Evolutionary conservation across 2,797 vertebrate genomes (phyloP), one percentile per base, ranked within the genome.

Genomic region (Cottoperca gobio): DNA sequence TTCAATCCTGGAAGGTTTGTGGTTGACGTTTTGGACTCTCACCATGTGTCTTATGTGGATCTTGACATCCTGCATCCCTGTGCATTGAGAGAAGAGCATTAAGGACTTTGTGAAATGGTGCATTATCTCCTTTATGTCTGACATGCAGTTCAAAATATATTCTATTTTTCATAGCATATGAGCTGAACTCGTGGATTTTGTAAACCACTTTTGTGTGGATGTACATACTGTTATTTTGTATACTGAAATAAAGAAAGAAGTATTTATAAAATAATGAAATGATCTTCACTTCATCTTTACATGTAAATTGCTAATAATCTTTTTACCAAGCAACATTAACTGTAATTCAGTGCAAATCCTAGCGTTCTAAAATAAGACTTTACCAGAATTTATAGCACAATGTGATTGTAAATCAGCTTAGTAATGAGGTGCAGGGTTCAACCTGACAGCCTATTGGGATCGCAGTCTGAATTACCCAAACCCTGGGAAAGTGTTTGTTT

Each of bases 221-320:
- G 97, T 98, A 98, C 93, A 97, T 97, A 96, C 95, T 96, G 94
- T 95, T 94, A 95, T 96, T 97, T 96, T 96, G 94, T 97, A 96
- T 93, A 95, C 94, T 92, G 95, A 96, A 97, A 96, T 95, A 95
- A 96, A 95, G 89, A 94, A 90, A 95, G 93, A 96, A 96, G 94
- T 99, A 98, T 99, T 99, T 99, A 98, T 98, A 94, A 97, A 95
- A 94, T 95, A 95, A 94, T 94, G 93, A 93, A 93, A 93, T 84
- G 86, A 82, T 87, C 88, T 90, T 94, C 87, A 89, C 87, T 85
- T 89, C 74, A 83, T 84, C 86, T 85, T 82, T 79, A 83, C 73
- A 81, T 24, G 48, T 54, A 66, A 57, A 11, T 23, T 43, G 54
- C 54, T n/a, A n/a, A n/a, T n/a, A n/a, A n/a, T n/a, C n/a, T n/a